These are phyloP conservation scores for Lamellibrachia columna DNA, from an alignment of 2,888 invertebrate species.

Conservation along the genomic window DNA sequence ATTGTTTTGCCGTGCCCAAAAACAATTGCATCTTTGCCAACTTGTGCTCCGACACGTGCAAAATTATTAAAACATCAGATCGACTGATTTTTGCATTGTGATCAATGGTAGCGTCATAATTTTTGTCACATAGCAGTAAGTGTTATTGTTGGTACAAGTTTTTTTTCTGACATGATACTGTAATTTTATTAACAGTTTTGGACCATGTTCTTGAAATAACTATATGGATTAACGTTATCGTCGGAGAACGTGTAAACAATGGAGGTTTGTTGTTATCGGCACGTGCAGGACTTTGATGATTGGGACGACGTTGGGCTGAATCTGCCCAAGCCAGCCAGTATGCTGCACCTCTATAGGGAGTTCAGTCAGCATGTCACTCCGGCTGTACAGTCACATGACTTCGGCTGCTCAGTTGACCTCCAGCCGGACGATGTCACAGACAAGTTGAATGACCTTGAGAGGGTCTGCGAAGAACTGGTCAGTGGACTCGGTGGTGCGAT, in stretches of 20 bases:
- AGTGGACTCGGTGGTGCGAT: slow-evolving; percentile 21
- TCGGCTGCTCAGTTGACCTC: slow-evolving; percentile 48
- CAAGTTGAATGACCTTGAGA: slow-evolving; percentile 45
- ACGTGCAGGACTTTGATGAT: slow-evolving; percentile 81
- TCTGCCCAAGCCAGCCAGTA: slow-evolving; percentile 81
- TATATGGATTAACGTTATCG: not conserved
- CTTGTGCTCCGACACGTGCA: too few relatives aligned
- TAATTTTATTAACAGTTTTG: too few relatives aligned
- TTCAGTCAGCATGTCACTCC: slow-evolving; percentile 56
- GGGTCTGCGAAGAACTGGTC: slow-evolving; percentile 48
- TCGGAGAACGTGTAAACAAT: not conserved
- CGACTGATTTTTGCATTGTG: too few relatives aligned
- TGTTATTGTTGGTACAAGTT: too few relatives aligned
- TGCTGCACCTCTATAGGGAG: slow-evolving; percentile 70
- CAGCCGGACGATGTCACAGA: slow-evolving; percentile 36
- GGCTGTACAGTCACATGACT: slow-evolving; percentile 46
- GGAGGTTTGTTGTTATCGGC: not conserved
- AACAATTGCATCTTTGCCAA: too few relatives aligned
- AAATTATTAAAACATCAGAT: too few relatives aligned
- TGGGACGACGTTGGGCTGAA: slow-evolving; percentile 93
- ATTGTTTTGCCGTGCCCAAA: too few relatives aligned
- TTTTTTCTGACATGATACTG: too few relatives aligned
- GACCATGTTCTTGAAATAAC: too few relatives aligned
- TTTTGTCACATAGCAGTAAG: too few relatives aligned
- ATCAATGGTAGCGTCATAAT: too few relatives aligned